phyloP scores from a whole-genome alignment of 2,888 invertebrate genomes.

The Quadroppia sp. region DNA sequence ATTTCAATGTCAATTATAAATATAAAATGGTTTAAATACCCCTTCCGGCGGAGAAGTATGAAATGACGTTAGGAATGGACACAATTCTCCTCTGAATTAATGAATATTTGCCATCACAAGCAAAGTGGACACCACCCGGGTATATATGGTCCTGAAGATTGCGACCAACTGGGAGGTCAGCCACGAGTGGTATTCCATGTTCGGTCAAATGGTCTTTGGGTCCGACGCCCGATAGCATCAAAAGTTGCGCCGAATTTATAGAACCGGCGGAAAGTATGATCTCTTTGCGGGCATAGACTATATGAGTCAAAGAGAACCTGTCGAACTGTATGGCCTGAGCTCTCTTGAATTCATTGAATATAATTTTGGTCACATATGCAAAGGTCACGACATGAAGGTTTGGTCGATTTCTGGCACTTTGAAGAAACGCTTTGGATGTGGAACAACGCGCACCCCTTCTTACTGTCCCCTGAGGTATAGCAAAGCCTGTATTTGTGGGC shows the following conservation, averaged over 20 bases:
- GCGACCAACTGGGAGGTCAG: slow-evolving; percentile 74
- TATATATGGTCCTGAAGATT: slow-evolving; percentile 88
- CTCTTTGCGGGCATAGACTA: slow-evolving; percentile 51
- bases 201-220: slow-evolving; percentile 58
- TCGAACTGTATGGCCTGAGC: slow-evolving; percentile 51
- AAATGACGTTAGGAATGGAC: slow-evolving; percentile 47
- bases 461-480: slow-evolving; percentile 83
- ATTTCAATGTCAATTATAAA: not conserved
- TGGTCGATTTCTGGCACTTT: slow-evolving; percentile 71
- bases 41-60: slow-evolving; percentile 47
- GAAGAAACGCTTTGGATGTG: slow-evolving; percentile 77
- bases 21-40: slow-evolving; percentile 41
- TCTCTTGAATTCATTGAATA: slow-evolving; percentile 48
- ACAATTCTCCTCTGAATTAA: slow-evolving; percentile 49
- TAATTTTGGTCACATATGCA: slow-evolving; percentile 68
- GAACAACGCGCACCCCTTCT: slow-evolving; percentile 82
- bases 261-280: slow-evolving; percentile 57
- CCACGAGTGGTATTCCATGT: slow-evolving; percentile 65
- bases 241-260: slow-evolving; percentile 58
- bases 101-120: slow-evolving; percentile 66
- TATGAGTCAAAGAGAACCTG: slow-evolving; percentile 48
- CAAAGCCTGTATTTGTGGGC: slow-evolving; percentile 74
- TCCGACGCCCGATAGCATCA: slow-evolving; percentile 57
- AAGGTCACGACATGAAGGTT: slow-evolving; percentile 81
- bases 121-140: slow-evolving; percentile 75